Percentiles rank a stretch among this genome's conserved stretches.
These are phyloP conservation scores for Celastrina argiolus DNA, from an alignment of 2,888 invertebrate species.

Conservation along the genomic window DNA sequence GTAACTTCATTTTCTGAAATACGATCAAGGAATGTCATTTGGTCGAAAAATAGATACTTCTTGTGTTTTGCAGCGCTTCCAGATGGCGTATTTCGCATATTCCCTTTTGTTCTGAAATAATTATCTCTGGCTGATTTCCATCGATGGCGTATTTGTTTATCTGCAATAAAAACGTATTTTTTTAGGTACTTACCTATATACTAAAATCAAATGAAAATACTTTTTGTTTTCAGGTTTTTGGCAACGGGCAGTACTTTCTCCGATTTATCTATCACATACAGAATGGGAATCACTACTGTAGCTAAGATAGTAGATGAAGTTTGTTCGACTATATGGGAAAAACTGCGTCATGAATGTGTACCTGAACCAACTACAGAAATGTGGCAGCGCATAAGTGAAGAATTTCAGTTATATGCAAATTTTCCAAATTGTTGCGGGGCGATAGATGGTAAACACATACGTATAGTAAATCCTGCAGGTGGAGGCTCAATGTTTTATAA, in stretches of 20 bases:
- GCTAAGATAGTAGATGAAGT: constrained; percentile 40
- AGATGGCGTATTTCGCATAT: constrained; percentile 32
- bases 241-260: constrained; percentile 40
- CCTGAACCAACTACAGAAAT: constrained; percentile 18
- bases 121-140: constrained; percentile 33
- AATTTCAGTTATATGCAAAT: constrained; percentile 30
- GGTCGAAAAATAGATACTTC: constrained; percentile 34
- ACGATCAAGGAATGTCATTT: constrained; percentile 32
- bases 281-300: constrained; percentile 43
- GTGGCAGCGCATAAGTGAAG: constrained; percentile 19
- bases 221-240: constrained; percentile 38
- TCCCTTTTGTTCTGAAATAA: constrained; percentile 32
- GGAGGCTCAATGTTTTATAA: constrained; percentile 28
- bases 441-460: constrained; percentile 29
- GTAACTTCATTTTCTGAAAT: constrained; percentile 14
- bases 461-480: constrained; percentile 23
- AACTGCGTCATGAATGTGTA: constrained; percentile 33
- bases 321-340: constrained; percentile 40
- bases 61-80: constrained; percentile 35
- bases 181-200: constrained; percentile 1
- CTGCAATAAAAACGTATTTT: constrained; percentile 31
- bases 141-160: constrained; percentile 33
- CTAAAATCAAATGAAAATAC: constrained; percentile 23
- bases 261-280: constrained; percentile 41
- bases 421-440: constrained; percentile 29